A percentile compares a stretch with the other conserved stretches of the same genome.
Evolutionary conservation across 2,113 vertebrate species (phyloP).

Genomic region (Eurystomus gularis): DNA sequence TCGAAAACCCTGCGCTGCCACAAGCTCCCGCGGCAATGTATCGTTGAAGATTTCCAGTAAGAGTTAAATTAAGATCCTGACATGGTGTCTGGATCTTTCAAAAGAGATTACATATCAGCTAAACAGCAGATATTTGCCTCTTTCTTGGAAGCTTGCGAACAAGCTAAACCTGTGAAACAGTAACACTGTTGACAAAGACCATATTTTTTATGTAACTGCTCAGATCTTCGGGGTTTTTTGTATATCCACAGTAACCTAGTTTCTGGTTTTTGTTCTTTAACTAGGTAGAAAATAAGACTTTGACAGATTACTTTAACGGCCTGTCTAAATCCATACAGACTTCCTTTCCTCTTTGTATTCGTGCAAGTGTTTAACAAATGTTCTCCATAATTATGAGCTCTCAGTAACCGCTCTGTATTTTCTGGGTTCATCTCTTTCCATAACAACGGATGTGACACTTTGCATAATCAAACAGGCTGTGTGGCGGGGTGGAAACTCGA

Average conservation of each 20-base stretch:
- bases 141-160: background rate
- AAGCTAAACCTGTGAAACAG: background rate
- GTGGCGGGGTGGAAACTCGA: background rate
- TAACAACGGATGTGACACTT: background rate
- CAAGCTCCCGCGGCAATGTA: accelerated
- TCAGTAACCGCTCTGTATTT: background rate
- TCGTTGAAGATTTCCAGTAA: background rate
- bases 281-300: background rate
- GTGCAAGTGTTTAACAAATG: background rate
- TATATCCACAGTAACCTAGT: background rate
- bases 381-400: background rate
- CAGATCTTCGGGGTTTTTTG: background rate
- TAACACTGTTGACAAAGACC: background rate
- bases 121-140: background rate
- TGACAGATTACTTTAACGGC: background rate
- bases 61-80: background rate
- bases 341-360: background rate
- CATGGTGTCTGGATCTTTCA: background rate
- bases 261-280: background rate
- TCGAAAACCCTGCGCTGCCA: background rate
- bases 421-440: accelerated
- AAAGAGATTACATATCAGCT: background rate
- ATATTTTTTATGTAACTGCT: background rate
- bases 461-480: background rate
- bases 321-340: background rate